Base-by-base conservation (phyloP, 2,888 invertebrate genomes). In the Resseliella maxima region DNA sequence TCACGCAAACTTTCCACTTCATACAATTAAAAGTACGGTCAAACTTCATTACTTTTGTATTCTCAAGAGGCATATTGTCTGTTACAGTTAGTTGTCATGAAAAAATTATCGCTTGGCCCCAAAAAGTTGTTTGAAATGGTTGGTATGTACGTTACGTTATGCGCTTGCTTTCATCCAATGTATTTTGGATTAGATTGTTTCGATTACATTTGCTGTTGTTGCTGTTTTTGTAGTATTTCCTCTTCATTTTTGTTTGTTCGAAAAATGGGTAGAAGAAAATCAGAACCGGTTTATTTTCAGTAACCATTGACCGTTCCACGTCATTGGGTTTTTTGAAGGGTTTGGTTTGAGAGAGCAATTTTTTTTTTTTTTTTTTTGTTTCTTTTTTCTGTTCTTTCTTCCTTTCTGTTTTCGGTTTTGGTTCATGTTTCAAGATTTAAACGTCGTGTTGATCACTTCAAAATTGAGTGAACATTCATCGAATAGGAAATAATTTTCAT, bases 401-500 rank as follows among this genome's bases (percentile, higher is more conserved):
- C n/a, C n/a, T n/a, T n/a, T n/a, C n/a, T n/a, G n/a, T n/a, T n/a
- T n/a, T n/a, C n/a, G n/a, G n/a, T 24, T 24, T 24, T 3, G 50
- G 15, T 18, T 50, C 15, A 12, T 15, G 59, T 24, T 59, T 59
- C 6, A 24, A 6, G 24, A 59, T 59, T 59, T 59, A 59, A n/a
- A 59, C 24, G 3, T 24, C 2, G 59, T 24, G 59, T 59, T 59
- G 59, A 59, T 59, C 24, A 24, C n/a, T 59, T 59, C 59, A 59
- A 59, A 41, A 59, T 59, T 59, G 59, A 59, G 24, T 59, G 59
- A 59, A 24, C 24, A 59, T 59, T 59, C 59, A 59, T 8, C 59
- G 59, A 24, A 59, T 24, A 59, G 59, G 59, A 59, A 59, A 59
- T 59, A 59, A 59, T 59, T 59, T 59, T 59, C 59, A 59, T 59